Conservation (phyloP, 2,888 invertebrate species). For the Thecophora atra region DNA sequence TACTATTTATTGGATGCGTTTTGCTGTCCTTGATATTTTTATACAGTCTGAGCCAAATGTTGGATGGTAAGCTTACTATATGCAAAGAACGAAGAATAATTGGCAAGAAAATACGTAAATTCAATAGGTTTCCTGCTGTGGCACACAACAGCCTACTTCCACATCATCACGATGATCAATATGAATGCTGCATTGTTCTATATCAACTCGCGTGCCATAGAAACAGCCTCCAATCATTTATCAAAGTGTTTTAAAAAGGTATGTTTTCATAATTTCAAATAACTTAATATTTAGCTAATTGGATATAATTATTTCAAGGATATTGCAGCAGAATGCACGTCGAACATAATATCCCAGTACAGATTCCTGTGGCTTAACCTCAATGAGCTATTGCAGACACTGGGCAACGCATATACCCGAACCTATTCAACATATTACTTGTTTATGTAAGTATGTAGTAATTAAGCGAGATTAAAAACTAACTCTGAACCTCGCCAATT, state of each 20-base stretch:
- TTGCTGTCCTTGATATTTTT: constrained; percentile 71
- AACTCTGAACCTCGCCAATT: background rate
- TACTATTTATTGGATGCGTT: constrained; percentile 72
- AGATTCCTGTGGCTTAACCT: constrained; percentile 73
- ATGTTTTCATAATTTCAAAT: too few species aligned
- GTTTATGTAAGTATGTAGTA: constrained; percentile 40
- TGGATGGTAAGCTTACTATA: constrained; percentile 52
- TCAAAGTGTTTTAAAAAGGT: constrained; percentile 69
- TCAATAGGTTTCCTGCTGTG: constrained; percentile 70
- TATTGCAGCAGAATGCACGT: constrained; percentile 69
- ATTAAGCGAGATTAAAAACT: background rate
- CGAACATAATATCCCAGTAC: constrained; percentile 71
- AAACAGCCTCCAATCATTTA: constrained; percentile 70
- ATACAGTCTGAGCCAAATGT: constrained; percentile 66
- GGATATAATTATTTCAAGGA: constrained; percentile 70
- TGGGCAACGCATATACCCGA: constrained; percentile 75
- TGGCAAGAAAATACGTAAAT: background rate
- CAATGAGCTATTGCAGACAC: constrained; percentile 72
- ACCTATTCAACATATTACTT: constrained; percentile 74
- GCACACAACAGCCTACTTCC: constrained; percentile 70
- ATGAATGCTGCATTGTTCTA: constrained; percentile 78
- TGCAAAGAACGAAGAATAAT: constrained; percentile 59
- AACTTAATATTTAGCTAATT: too few species aligned
- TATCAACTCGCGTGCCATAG: constrained; percentile 74
- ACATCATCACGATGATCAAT: constrained; percentile 76